phyloP scores from a whole-genome alignment of 2,888 invertebrate genomes.

The Agrochola lota region DNA sequence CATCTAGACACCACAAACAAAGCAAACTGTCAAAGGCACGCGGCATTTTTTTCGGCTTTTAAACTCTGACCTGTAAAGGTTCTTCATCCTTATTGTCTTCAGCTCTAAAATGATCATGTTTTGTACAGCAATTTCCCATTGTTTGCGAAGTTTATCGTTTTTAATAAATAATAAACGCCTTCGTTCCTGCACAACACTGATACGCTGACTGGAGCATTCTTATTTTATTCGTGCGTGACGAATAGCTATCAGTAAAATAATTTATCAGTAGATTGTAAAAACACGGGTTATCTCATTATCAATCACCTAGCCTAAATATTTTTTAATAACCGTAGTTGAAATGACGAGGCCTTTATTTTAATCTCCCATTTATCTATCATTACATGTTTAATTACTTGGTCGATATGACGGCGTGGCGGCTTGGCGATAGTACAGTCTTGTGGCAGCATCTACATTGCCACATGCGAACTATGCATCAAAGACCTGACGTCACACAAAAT shows the following conservation, averaged over 20 bases:
- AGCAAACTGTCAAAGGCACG: not conserved
- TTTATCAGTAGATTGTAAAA: constrained; percentile 13
- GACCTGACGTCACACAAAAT: no score
- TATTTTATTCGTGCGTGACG: not conserved
- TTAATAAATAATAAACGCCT: not conserved
- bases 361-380: no score
- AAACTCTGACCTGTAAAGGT: constrained; percentile 7
- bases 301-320: not conserved
- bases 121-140: constrained; percentile 21
- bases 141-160: not conserved
- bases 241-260: not conserved
- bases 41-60: not conserved
- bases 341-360: no score
- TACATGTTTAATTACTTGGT: no score
- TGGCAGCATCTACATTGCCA: no score
- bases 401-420: no score
- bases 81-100: not conserved
- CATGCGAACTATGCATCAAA: no score
- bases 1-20: not conserved
- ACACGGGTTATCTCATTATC: not conserved
- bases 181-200: not conserved
- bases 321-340: no score
- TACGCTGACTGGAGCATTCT: not conserved
- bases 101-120: constrained; percentile 14
- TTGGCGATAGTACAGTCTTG: no score